Evolutionary conservation across 2,797 vertebrate species (phyloP), one percentile per base, ranked within the genome.

Genomic region (Rhinatrema bivittatum): DNA sequence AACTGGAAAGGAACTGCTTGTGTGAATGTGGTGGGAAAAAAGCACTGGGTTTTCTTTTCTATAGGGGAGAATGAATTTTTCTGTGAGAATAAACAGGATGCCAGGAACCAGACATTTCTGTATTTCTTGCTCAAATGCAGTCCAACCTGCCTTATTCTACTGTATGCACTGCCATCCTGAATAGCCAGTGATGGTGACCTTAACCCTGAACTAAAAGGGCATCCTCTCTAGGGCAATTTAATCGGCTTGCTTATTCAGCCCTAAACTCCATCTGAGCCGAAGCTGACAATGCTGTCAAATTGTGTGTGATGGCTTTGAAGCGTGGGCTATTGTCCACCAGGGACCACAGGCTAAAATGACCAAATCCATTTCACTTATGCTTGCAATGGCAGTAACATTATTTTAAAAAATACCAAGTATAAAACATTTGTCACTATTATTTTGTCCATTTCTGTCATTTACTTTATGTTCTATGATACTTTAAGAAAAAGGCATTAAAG

Each of bases 331-430:
- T 50, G 48, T 51, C 52, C 53, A 64, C 60, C 27, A 36, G 60
- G 39, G 51, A 76, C 52, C 53, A n/a, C n/a, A 40, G 64, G 16
- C 50, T 57, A 38, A 55, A 72, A 72, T 51, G 53, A 47, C 21
- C 2, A 5, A 57, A 61, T 62, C 73, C 48, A 57, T 70, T 74
- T 70, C 56, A 60, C 57, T 70, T 73, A 57, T 11, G 41, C 66
- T 71, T 69, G 48, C 49, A 43, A 47, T 48, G 47, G 47, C 62
- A 70, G 66, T 66, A 65, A 74, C 53, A 42, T 58, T 54, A 65
- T 70, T 71, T 28, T 5, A 56, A 62, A 46, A 71, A 69, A 66
- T 44, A 62, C 43, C 25, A 42, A 42, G 39, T 48, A 60, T 54
- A 56, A 70, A 65, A 40, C 30, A 62, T 53, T 45, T 39, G 58